Conservation (phyloP, 2,113 vertebrate genomes). For the Struthidea cinerea region DNA sequence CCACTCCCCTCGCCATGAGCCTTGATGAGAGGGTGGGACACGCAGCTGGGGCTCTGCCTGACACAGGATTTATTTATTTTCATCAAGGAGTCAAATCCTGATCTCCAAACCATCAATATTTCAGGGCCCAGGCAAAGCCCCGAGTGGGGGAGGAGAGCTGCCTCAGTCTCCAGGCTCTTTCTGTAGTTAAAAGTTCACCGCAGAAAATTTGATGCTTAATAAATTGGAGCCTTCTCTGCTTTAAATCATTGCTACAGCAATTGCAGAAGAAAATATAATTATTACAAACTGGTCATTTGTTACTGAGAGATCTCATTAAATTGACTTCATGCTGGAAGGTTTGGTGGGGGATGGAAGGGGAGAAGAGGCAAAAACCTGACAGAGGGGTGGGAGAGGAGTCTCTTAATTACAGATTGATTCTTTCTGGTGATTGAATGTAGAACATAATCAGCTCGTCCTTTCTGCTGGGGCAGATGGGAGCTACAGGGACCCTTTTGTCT, state of each 20-base stretch:
- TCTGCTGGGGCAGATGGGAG: not conserved
- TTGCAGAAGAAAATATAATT: conserved; percentile 74
- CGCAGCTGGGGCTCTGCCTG: not conserved
- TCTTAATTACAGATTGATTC: conserved; percentile 73
- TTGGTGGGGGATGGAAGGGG: not conserved
- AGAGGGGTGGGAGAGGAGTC: not conserved
- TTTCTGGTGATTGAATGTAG: conserved; percentile 57
- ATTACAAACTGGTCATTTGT: conserved; percentile 77
- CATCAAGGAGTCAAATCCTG: conserved; percentile 46
- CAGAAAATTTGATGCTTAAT: conserved; percentile 76
- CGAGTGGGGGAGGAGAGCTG: conserved; percentile 15
- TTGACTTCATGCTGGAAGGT: conserved; percentile 51
- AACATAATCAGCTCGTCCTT: conserved; percentile 52
- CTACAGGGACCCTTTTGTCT: not conserved
- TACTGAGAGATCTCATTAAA: conserved; percentile 77
- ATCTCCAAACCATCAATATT: conserved; percentile 50
- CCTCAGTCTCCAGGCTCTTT: not conserved
- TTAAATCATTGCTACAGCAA: conserved; percentile 70
- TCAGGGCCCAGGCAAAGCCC: conserved; percentile 45
- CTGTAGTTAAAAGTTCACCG: conserved; percentile 61
- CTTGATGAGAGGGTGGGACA: not conserved
- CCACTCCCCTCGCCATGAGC: not conserved
- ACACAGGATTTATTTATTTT: conserved; percentile 30
- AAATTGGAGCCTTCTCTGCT: conserved; percentile 70
- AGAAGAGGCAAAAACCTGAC: not conserved